A percentile compares a stretch with the other conserved stretches of the same genome.
Conservation (phyloP, 2,888 invertebrate genomes). For the Rhingia campestris region DNA sequence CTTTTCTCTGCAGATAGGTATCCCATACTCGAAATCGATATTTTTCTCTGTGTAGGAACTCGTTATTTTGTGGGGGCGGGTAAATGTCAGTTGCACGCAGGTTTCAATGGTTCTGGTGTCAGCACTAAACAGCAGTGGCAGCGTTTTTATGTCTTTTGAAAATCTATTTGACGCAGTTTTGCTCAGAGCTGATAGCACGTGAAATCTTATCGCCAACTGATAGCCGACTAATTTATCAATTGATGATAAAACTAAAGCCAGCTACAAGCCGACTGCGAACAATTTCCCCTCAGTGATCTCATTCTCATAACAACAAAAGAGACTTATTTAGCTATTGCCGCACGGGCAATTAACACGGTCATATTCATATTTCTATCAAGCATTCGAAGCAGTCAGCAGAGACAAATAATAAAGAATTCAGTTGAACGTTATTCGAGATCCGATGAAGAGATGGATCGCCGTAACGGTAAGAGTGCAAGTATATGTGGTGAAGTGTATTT, state of each 20-base stretch:
- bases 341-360: slow-evolving; percentile 60
- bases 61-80: too few relatives aligned
- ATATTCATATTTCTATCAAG: slow-evolving; percentile 32
- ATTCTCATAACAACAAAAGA: slow-evolving; percentile 61
- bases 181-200: slow-evolving; percentile 12
- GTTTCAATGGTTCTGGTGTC: background rate
- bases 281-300: slow-evolving; percentile 55
- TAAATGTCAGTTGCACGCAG: slow-evolving; percentile 8
- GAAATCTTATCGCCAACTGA: slow-evolving; percentile 52
- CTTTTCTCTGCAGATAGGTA: too few relatives aligned
- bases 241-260: slow-evolving; percentile 52
- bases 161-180: slow-evolving; percentile 37
- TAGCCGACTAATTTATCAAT: slow-evolving; percentile 59
- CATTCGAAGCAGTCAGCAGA: background rate
- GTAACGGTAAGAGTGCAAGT: slow-evolving; percentile 50
- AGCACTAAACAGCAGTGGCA: background rate
- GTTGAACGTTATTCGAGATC: slow-evolving; percentile 24
- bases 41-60: too few relatives aligned
- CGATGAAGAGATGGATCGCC: slow-evolving; percentile 51
- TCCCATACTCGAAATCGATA: too few relatives aligned
- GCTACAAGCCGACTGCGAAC: slow-evolving; percentile 22
- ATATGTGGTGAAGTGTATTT: background rate
- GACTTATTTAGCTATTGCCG: slow-evolving; percentile 56
- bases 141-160: background rate
- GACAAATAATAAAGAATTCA: slow-evolving; percentile 22